Evolutionary conservation across 92 coral and sea anemone species (phyloP).

Genomic region (Blastomussa wellsi): DNA sequence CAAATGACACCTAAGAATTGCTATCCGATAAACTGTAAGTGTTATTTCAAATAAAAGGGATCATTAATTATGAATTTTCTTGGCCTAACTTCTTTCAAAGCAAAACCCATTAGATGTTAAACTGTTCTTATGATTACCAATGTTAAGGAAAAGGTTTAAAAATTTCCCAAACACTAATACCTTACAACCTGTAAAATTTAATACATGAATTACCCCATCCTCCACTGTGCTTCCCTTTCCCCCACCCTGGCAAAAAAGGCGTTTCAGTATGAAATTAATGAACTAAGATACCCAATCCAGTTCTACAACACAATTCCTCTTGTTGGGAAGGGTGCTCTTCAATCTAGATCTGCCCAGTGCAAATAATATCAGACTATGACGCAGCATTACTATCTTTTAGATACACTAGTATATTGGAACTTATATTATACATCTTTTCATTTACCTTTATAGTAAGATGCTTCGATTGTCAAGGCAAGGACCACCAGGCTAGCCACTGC

Average conservation of each 20-base stretch:
- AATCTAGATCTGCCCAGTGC: conserved; percentile 13
- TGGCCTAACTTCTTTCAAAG: conserved; percentile 16
- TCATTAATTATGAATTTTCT: conserved; percentile 16
- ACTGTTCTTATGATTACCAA: conserved; percentile 13
- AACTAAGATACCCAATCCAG: conserved; percentile 16
- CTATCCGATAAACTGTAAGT: conserved; percentile 22
- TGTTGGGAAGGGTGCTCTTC: conserved; percentile 11
- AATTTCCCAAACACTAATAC: conserved; percentile 4
- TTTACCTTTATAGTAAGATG: too few relatives aligned
- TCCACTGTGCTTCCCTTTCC: too few relatives aligned
- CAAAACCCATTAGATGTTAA: conserved; percentile 10
- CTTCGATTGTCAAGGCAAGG: too few relatives aligned
- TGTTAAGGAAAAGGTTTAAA: not conserved
- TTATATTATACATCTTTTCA: too few relatives aligned
- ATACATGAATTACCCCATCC: conserved; percentile 10
- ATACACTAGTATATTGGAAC: too few relatives aligned
- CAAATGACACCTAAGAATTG: conserved; percentile 21
- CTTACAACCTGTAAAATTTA: not conserved
- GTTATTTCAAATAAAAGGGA: conserved; percentile 33
- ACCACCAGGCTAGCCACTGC: too few relatives aligned
- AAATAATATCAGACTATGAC: too few relatives aligned
- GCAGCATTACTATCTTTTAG: too few relatives aligned
- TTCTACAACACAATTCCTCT: conserved; percentile 12
- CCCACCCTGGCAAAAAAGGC: not conserved
- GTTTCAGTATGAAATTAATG: conserved; percentile 8